A percentile compares a stretch with the other conserved stretches of the same genome.
These are phyloP conservation scores for Athalia circularis DNA, from an alignment of 2,888 invertebrate genomes.

Conservation along the genomic window DNA sequence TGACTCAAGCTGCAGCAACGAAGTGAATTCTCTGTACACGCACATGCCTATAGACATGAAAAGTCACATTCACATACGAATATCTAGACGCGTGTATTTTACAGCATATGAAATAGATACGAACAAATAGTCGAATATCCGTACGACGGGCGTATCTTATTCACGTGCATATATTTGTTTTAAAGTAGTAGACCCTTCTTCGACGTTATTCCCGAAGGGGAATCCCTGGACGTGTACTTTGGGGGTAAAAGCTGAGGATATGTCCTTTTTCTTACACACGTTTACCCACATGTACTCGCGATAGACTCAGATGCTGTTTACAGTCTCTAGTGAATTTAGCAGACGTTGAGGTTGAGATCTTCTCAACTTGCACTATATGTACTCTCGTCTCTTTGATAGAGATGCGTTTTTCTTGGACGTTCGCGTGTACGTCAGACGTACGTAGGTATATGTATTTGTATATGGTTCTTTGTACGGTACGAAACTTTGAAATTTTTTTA, in stretches of 20 bases:
- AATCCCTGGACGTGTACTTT: neutral
- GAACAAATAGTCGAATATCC: conserved; percentile 13
- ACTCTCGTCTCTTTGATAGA: neutral
- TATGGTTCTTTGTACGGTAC: neutral
- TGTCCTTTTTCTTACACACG: neutral
- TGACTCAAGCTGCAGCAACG: conserved; percentile 1
- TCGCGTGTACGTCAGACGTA: too few relatives aligned
- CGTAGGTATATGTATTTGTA: neutral
- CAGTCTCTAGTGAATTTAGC: conserved; percentile 20
- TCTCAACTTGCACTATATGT: neutral
- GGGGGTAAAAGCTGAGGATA: neutral
- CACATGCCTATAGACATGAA: neutral
- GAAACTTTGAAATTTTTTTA: conserved; percentile 11
- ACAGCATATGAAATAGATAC: conserved; percentile 18
- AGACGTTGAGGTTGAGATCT: neutral
- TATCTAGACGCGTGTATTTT: neutral
- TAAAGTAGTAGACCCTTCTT: conserved; percentile 21
- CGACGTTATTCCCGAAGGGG: conserved; percentile 2
- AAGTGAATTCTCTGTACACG: neutral
- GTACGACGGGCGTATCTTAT: conserved; percentile 3
- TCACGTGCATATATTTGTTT: conserved; percentile 18
- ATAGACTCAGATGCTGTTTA: neutral
- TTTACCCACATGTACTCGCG: neutral
- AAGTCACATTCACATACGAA: neutral
- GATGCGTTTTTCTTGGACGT: neutral